A percentile compares a stretch with the other conserved stretches of the same genome.
Conservation (phyloP, 2,113 vertebrate species). For the Ceuthmochares aereus region DNA sequence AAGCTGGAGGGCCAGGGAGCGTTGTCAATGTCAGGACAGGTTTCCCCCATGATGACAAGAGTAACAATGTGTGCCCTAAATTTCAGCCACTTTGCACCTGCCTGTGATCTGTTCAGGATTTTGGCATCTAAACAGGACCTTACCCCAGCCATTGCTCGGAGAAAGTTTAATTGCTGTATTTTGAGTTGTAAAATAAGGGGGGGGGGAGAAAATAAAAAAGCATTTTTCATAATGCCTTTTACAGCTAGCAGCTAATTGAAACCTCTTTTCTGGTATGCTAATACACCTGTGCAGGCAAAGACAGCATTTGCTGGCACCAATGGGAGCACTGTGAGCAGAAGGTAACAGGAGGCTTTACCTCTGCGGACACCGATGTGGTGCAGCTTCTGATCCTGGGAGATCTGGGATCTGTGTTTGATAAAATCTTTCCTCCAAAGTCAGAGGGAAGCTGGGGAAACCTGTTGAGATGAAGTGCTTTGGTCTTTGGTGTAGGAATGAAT, state of each 20-base stretch:
- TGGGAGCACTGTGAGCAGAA: neutral
- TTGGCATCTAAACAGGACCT: neutral
- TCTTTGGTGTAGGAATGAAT: neutral
- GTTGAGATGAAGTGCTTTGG: neutral
- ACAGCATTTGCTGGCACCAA: neutral
- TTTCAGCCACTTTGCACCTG: neutral
- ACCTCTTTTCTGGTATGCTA: neutral
- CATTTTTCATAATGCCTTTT: neutral
- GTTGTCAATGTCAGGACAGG: neutral
- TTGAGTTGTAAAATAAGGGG: neutral
- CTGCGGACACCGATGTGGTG: fast-evolving
- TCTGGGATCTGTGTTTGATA: neutral
- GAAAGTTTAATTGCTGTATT: neutral
- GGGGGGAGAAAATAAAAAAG: no score
- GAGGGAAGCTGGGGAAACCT: neutral
- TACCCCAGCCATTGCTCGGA: neutral
- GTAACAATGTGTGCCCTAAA: neutral
- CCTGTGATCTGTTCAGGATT: neutral
- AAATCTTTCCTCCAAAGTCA: neutral
- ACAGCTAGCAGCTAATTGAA: neutral
- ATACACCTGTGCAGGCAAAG: neutral
- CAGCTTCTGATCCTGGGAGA: neutral
- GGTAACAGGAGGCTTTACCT: neutral
- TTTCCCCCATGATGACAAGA: fast-evolving
- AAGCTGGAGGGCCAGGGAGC: no score